A percentile compares a stretch with the other conserved stretches of the same genome.
These are phyloP conservation scores for Lamprologus sp. DNA, from an alignment of 2,113 vertebrate genomes.

Conservation along the genomic window DNA sequence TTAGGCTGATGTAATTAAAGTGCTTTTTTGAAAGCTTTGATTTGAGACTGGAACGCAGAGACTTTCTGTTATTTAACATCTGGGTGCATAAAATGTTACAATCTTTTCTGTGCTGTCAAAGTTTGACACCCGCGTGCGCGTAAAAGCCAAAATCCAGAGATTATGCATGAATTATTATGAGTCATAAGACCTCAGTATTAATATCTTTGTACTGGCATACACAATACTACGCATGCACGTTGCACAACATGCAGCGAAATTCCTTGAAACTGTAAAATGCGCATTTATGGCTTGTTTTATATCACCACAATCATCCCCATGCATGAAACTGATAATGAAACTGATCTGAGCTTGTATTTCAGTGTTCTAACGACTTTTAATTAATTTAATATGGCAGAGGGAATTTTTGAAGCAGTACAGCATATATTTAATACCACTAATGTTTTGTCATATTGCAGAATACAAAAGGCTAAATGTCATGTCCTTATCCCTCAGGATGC, in stretches of 20 bases:
- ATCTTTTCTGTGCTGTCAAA: neutral
- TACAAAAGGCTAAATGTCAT: neutral
- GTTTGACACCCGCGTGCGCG: neutral
- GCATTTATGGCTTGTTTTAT: neutral
- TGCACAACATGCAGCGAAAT: neutral
- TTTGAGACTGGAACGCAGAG: neutral
- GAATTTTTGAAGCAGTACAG: neutral
- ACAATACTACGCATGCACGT: neutral
- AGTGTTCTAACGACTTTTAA: neutral
- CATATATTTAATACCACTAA: neutral
- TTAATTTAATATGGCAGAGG: neutral
- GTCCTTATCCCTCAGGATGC: constrained; percentile 29
- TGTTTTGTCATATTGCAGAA: neutral
- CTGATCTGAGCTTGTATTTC: neutral
- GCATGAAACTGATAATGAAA: neutral
- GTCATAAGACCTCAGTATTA: neutral
- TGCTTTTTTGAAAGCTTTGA: neutral
- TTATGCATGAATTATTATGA: neutral
- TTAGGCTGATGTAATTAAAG: neutral
- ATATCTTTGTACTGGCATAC: neutral
- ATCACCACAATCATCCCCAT: neutral
- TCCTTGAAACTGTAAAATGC: neutral
- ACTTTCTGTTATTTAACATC: neutral
- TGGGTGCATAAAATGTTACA: neutral
- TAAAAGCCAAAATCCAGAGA: neutral